Conservation (phyloP, 2,888 invertebrate species). For the Herminia tarsipennalis region DNA sequence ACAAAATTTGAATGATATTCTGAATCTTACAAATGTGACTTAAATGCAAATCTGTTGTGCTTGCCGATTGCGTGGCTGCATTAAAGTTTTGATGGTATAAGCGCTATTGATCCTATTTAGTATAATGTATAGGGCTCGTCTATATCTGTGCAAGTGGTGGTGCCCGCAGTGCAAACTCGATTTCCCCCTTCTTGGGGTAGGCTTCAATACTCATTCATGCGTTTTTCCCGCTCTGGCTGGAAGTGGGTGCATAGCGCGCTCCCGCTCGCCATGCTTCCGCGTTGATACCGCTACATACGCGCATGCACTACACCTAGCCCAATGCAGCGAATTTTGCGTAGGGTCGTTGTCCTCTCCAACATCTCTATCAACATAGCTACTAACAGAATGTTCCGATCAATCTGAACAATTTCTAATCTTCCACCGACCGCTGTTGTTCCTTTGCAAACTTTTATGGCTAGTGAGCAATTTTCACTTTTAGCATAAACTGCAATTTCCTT, state of each 20-base stretch:
- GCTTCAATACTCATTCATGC: constrained; percentile 85
- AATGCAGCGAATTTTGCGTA: constrained; percentile 86
- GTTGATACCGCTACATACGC: constrained; percentile 78
- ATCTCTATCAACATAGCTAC: constrained; percentile 56
- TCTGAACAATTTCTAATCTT: constrained; percentile 58
- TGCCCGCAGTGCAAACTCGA: constrained; percentile 82
- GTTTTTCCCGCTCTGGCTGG: constrained; percentile 76
- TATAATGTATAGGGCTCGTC: constrained; percentile 64
- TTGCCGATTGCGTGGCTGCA: constrained; percentile 11
- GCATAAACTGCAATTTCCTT: constrained; percentile 61
- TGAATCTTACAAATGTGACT: too few relatives aligned
- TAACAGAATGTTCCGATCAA: constrained; percentile 52
- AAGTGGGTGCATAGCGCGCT: constrained; percentile 64
- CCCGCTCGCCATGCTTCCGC: constrained; percentile 74
- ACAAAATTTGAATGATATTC: too few relatives aligned
- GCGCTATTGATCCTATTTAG: constrained; percentile 73
- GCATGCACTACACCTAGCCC: constrained; percentile 85
- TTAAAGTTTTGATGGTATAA: constrained; percentile 42
- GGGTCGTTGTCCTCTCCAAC: constrained; percentile 80
- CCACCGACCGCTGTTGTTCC: constrained; percentile 21
- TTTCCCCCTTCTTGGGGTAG: constrained; percentile 84
- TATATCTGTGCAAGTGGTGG: constrained; percentile 74
- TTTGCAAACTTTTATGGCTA: constrained; percentile 42
- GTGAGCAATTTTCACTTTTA: constrained; percentile 60
- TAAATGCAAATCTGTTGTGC: too few relatives aligned